Evolutionary conservation across 2,113 vertebrate species (phyloP).

Genomic region (Smithornis capensis): DNA sequence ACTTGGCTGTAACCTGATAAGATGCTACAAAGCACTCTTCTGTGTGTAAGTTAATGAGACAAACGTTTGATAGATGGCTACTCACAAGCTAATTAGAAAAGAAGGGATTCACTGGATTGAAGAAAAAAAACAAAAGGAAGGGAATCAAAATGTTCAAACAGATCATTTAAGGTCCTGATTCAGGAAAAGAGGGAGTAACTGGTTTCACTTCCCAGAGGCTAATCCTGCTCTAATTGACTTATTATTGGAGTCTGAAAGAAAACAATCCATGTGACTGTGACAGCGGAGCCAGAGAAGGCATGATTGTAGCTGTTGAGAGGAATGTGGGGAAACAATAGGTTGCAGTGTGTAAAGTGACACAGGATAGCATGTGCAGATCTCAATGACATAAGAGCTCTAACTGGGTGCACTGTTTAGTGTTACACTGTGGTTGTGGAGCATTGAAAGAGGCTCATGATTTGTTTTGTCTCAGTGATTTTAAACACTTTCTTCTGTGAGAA

Average conservation of each 20-base stretch:
- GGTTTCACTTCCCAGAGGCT: conserved; percentile 35
- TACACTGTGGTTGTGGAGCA: neutral
- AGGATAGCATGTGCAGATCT: neutral
- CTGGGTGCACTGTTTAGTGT: neutral
- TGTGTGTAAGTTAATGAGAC: conserved; percentile 7
- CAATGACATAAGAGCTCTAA: rapidly evolving
- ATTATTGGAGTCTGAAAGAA: conserved; percentile 10
- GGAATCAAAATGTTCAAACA: conserved; percentile 26
- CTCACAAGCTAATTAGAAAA: conserved; percentile 49
- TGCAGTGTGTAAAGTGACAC: neutral
- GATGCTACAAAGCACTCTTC: neutral
- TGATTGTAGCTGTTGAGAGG: neutral
- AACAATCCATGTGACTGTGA: neutral
- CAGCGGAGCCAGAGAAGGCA: neutral
- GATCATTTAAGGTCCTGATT: neutral
- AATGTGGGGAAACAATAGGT: neutral
- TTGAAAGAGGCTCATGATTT: neutral
- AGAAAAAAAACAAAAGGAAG: conserved; percentile 29
- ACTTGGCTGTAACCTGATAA: neutral
- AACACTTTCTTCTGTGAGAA: neutral
- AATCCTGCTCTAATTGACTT: conserved; percentile 30
- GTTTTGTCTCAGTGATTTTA: neutral
- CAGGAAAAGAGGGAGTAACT: neutral
- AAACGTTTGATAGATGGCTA: conserved; percentile 7
- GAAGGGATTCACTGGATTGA: neutral